Evolutionary conservation across 1,140 invertebrate genomes (phyloP).

Genomic region (Copidosoma floridanum): DNA sequence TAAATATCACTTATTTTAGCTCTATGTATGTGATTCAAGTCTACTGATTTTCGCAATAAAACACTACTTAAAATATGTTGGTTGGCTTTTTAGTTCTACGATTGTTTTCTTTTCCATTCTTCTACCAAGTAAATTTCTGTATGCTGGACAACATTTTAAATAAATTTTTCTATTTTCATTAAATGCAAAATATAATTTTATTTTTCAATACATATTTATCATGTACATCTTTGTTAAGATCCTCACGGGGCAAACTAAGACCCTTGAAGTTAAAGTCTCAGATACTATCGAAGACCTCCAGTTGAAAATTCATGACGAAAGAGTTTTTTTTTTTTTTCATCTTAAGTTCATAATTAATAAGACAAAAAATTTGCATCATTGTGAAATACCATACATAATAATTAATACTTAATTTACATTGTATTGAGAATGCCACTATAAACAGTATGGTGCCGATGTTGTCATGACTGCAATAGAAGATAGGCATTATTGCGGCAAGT

Average conservation of each 20-base stretch:
- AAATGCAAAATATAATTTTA: constrained; percentile 2
- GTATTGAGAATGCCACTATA: constrained; percentile 84
- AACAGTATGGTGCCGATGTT: constrained; percentile 95
- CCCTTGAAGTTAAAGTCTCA: constrained; percentile 86
- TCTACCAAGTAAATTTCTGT: not conserved
- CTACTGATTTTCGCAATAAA: constrained; percentile 12
- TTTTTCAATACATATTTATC: constrained; percentile 34
- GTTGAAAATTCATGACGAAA: constrained; percentile 88
- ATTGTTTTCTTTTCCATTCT: too few species aligned
- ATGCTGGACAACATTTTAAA: not conserved
- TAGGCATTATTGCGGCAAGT: constrained; percentile 98
- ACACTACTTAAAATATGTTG: constrained; percentile 11
- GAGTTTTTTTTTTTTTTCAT: constrained; percentile 64
- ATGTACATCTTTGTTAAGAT: constrained; percentile 97
- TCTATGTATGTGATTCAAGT: too few species aligned
- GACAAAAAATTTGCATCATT: too few species aligned
- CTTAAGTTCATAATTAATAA: too few species aligned
- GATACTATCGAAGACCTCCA: constrained; percentile 95
- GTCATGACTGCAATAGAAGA: constrained; percentile 99
- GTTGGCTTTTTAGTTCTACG: too few species aligned
- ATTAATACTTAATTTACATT: constrained; percentile 4
- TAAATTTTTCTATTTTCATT: not conserved
- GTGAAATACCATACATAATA: too few species aligned
- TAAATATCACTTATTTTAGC: too few species aligned
- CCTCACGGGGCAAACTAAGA: constrained; percentile 92